These are phyloP conservation scores for Eira barbara DNA, from an alignment of 2,113 vertebrate species.

Conservation along the genomic window DNA sequence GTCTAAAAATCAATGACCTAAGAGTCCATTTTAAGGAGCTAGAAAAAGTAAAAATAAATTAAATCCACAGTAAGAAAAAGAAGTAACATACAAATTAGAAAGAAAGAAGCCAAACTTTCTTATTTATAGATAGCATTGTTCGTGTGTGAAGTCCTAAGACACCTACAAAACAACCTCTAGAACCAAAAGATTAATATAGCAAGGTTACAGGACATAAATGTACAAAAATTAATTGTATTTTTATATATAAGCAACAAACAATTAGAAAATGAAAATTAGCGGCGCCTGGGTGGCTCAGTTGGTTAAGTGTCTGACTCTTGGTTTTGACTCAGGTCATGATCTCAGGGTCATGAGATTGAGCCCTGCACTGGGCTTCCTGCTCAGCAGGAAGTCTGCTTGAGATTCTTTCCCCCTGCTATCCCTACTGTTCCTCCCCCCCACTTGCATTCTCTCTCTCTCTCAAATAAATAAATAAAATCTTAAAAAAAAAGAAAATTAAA, in stretches of 20 bases:
- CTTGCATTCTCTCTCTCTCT: background rate
- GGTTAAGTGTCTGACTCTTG: background rate
- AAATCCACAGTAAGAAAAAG: background rate
- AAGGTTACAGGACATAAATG: background rate
- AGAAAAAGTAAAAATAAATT: background rate
- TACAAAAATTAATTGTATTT: background rate
- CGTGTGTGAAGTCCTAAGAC: background rate
- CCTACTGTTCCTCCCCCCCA: background rate
- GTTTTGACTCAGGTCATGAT: background rate
- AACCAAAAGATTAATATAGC: background rate
- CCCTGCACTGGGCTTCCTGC: background rate
- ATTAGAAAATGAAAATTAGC: background rate
- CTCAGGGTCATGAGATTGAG: background rate
- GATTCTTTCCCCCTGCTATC: background rate
- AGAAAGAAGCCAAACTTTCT: background rate
- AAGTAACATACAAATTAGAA: background rate
- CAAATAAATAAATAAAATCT: background rate
- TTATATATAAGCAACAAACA: background rate
- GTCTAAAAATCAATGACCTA: background rate
- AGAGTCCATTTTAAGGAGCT: background rate
- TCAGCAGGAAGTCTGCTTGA: background rate
- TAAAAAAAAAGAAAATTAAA: background rate
- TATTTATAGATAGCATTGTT: background rate
- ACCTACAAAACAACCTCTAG: background rate
- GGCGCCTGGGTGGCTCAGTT: background rate